Evolutionary conservation across 2,797 vertebrate species (phyloP).

Genomic region (Pseudochromis fuscus): DNA sequence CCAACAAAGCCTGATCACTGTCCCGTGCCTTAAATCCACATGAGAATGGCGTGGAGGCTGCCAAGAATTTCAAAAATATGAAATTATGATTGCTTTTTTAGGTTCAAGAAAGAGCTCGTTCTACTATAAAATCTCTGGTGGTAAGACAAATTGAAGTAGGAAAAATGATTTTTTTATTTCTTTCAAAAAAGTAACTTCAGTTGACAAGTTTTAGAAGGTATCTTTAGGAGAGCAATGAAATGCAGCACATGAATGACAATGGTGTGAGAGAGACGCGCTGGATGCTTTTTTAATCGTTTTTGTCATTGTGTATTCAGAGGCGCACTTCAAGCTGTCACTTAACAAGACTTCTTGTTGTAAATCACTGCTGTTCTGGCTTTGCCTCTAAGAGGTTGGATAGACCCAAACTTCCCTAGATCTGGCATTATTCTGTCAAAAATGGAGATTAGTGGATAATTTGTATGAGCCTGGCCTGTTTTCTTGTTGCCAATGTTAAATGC

Average conservation of each 20-base stretch:
- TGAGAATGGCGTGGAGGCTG: slow-evolving; percentile 30
- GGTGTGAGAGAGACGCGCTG: slow-evolving; percentile 47
- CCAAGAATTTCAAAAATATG: slow-evolving; percentile 48
- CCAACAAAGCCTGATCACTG: slow-evolving; percentile 45
- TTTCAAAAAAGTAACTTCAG: slow-evolving; percentile 46
- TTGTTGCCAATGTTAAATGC: slow-evolving; percentile 15
- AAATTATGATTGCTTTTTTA: slow-evolving; percentile 64
- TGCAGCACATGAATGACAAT: slow-evolving; percentile 45
- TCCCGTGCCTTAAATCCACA: slow-evolving; percentile 42
- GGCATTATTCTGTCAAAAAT: slow-evolving; percentile 46
- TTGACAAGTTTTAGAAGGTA: slow-evolving; percentile 59
- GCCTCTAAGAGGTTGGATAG: slow-evolving; percentile 29
- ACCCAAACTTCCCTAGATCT: slow-evolving; percentile 48
- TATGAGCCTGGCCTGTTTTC: slow-evolving; percentile 16
- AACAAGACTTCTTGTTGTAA: slow-evolving; percentile 33
- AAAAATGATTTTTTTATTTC: slow-evolving; percentile 41
- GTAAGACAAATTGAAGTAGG: slow-evolving; percentile 44
- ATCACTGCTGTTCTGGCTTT: slow-evolving; percentile 39
- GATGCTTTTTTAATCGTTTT: slow-evolving; percentile 53
- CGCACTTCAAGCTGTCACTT: slow-evolving; percentile 56
- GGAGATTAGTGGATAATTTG: slow-evolving; percentile 48
- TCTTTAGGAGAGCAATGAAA: slow-evolving; percentile 51
- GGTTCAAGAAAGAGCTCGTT: slow-evolving; percentile 57
- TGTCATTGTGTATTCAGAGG: slow-evolving; percentile 58
- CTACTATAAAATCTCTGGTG: slow-evolving; percentile 52